Evolutionary conservation across 2,888 invertebrate genomes (phyloP).

Genomic region (Eupsilia transversa): DNA sequence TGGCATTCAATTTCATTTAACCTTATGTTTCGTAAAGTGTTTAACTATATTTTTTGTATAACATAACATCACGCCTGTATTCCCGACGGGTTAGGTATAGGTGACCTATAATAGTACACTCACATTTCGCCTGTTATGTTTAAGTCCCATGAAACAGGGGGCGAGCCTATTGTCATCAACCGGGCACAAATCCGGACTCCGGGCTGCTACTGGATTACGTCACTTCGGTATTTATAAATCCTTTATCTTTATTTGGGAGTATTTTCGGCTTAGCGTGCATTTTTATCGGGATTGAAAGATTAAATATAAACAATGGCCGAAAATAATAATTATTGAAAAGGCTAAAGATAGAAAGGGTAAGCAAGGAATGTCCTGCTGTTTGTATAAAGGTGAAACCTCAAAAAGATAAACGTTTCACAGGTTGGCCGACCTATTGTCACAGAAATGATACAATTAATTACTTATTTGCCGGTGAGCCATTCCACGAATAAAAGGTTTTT

Average conservation of each 20-base stretch:
- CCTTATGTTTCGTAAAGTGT: too few species aligned
- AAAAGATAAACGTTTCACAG: constrained; percentile 1
- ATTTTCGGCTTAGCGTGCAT: constrained; percentile 24
- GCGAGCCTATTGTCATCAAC: too few species aligned
- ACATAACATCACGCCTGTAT: too few species aligned
- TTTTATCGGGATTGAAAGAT: constrained; percentile 22
- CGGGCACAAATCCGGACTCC: too few species aligned
- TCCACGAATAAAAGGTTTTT: neutral
- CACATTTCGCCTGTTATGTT: too few species aligned
- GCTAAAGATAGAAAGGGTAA: neutral
- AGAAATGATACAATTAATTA: neutral
- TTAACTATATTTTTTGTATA: too few species aligned
- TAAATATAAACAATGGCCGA: constrained; percentile 16
- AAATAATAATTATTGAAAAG: constrained; percentile 1
- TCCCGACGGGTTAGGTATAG: too few species aligned
- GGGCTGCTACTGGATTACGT: neutral
- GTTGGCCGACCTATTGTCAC: neutral
- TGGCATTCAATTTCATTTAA: too few species aligned
- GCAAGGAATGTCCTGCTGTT: neutral
- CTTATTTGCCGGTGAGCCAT: neutral
- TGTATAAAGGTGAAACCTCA: neutral
- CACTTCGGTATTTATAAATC: neutral
- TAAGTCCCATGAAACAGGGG: too few species aligned
- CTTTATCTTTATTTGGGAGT: constrained; percentile 5
- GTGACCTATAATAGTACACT: too few species aligned